A percentile compares a stretch with the other conserved stretches of the same genome.
These are phyloP conservation scores for Villa cingulata DNA, from an alignment of 2,888 invertebrate genomes.

Conservation along the genomic window DNA sequence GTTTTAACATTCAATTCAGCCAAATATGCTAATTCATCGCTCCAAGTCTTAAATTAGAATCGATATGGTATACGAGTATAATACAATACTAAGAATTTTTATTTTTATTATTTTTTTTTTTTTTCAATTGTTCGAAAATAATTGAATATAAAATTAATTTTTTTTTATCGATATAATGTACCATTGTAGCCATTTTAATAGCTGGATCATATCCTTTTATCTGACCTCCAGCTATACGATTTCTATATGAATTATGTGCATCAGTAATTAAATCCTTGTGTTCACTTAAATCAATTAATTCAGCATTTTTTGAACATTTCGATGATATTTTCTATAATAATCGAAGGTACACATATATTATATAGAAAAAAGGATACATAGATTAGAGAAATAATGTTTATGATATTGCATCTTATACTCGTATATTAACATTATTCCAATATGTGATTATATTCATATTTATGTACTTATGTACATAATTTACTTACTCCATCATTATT, in stretches of 20 bases:
- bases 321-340: background rate
- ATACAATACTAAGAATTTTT: too few relatives aligned
- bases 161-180: background rate
- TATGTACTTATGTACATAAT: background rate
- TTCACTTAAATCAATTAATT: background rate
- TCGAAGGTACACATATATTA: too few relatives aligned
- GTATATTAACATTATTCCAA: too few relatives aligned
- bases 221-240: conserved; percentile 13
- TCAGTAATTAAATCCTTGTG: background rate
- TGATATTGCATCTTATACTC: conserved; percentile 8
- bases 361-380: background rate
- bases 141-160: background rate
- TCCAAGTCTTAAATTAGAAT: conserved; percentile 25
- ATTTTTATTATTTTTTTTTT: too few relatives aligned
- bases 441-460: too few relatives aligned
- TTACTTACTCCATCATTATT: background rate
- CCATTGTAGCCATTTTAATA: conserved; percentile 14
- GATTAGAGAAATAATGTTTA: background rate
- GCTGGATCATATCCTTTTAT: conserved; percentile 10
- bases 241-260: conserved; percentile 16
- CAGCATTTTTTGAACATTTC: background rate
- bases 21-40: conserved; percentile 26
- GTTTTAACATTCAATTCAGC: conserved; percentile 28
- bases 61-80: too few relatives aligned
- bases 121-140: too few relatives aligned